A percentile compares a stretch with the other conserved stretches of the same genome.
These are phyloP conservation scores for Ammospiza nelsoni DNA, from an alignment of 2,113 vertebrate genomes.

Conservation along the genomic window DNA sequence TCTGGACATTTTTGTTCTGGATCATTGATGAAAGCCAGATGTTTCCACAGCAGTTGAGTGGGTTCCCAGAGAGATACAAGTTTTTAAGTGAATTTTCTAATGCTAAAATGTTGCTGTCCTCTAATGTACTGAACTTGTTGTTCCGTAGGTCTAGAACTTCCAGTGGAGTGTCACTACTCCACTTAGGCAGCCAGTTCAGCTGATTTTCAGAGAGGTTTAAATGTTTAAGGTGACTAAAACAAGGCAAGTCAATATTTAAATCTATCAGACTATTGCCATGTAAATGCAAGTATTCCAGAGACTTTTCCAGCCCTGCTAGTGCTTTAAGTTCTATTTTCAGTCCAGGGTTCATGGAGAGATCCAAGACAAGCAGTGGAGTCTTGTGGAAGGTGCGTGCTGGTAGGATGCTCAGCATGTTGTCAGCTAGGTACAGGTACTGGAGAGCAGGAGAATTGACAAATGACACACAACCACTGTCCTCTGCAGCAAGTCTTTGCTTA, in stretches of 20 bases:
- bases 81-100: constrained; percentile 85
- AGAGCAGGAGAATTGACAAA: constrained; percentile 72
- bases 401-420: constrained; percentile 79
- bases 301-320: constrained; percentile 83
- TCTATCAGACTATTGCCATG: constrained; percentile 79
- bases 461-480: constrained; percentile 72
- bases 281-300: constrained; percentile 83
- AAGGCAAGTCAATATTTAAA: constrained; percentile 82
- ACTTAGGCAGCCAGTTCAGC: constrained; percentile 79
- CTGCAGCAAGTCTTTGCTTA: not conserved
- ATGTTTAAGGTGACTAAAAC: constrained; percentile 79
- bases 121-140: constrained; percentile 86
- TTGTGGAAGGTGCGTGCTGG: constrained; percentile 76
- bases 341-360: constrained; percentile 86
- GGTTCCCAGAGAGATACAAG: constrained; percentile 89
- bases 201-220: constrained; percentile 90
- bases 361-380: constrained; percentile 80
- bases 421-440: constrained; percentile 80
- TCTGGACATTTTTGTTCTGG: constrained; percentile 77
- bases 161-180: constrained; percentile 75
- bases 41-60: constrained; percentile 89
- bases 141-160: constrained; percentile 88
- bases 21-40: constrained; percentile 82
- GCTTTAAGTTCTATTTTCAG: constrained; percentile 78
- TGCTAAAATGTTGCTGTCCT: constrained; percentile 77